phyloP scores from a whole-genome alignment of 1,140 invertebrate species.

The Drosophila lacertosa region DNA sequence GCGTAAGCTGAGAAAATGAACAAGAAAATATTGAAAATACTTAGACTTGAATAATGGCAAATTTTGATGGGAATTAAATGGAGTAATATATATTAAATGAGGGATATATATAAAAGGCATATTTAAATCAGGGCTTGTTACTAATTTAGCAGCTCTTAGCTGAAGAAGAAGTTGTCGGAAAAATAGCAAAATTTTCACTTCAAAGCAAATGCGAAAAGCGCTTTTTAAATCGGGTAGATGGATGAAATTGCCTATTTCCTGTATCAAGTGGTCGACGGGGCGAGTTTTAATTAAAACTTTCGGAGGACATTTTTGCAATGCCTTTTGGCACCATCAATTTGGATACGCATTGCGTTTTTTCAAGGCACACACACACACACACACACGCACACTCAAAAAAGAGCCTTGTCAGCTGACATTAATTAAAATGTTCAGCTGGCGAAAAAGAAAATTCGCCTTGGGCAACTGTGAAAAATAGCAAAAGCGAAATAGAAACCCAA shows the following conservation, averaged over 20 bases:
- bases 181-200: background rate
- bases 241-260: constrained; percentile 12
- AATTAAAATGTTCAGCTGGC: constrained; percentile 56
- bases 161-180: too few relatives aligned
- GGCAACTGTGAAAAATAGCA: background rate
- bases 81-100: too few relatives aligned
- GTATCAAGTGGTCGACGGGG: background rate
- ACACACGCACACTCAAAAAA: background rate
- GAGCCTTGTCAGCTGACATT: constrained; percentile 33
- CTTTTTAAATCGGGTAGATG: background rate
- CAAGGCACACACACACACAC: background rate
- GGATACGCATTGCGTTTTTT: constrained; percentile 42
- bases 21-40: too few relatives aligned
- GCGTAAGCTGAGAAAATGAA: too few relatives aligned
- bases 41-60: too few relatives aligned
- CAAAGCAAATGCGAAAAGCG: background rate
- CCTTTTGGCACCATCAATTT: constrained; percentile 50
- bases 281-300: constrained; percentile 62
- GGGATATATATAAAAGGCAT: too few relatives aligned
- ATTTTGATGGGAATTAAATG: too few relatives aligned
- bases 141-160: too few relatives aligned
- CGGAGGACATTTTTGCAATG: constrained; percentile 26
- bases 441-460: constrained; percentile 32
- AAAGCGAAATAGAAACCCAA: constrained; percentile 15
- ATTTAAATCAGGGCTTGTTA: too few relatives aligned